Base-by-base conservation (phyloP, 2,113 vertebrate genomes). In the Chrysochloris asiatica region DNA sequence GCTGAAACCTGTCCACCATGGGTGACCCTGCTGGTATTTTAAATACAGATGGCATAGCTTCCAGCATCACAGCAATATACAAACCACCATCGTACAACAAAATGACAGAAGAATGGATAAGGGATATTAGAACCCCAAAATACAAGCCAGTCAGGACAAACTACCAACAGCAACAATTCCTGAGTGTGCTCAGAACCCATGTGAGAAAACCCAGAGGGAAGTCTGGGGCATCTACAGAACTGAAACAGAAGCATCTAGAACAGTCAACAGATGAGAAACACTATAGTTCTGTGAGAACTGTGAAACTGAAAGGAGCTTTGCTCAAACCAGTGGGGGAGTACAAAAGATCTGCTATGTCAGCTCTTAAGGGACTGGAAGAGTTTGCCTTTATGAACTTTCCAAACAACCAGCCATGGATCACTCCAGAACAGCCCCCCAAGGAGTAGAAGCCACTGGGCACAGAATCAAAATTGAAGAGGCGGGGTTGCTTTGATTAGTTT, bases 281-380 rank as follows among this genome's bases (percentile, higher is more conserved):
- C 30, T 6, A 10, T 10, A 41, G 56, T 52, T 50, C 65, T 52
- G 33, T 2, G 7, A 48, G 67, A 92, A 17, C 22, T 33, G 9
- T 0, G 1, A 10, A 54, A 6, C 61, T 10, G 9, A 41, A 24
- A 72, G 10, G 10, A 45, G 6, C 12, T 50, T 75, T 41, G 16
- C 63, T 47, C 54, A 30, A 50, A 24, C 41, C 63, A 38, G 0
- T 3, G 0, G 1, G 13, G 19, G 9, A 45, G n/a, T 1, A 6
- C 2, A 22, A 24, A 5, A 8, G 5, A 8, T 71, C 52, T 77
- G 8, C 65, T 4, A n/a, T n/a, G 38, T 21, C 38, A 33, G 30
- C 54, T 76, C 43, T 36, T 41, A 92, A 47, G 72, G 28, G 45
- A 26, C 45, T 73, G 26, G 41, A 73, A 26, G 6, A 8, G 11